Evolutionary conservation across 1,140 invertebrate genomes (phyloP).

Genomic region (Marisa cornuarietis): DNA sequence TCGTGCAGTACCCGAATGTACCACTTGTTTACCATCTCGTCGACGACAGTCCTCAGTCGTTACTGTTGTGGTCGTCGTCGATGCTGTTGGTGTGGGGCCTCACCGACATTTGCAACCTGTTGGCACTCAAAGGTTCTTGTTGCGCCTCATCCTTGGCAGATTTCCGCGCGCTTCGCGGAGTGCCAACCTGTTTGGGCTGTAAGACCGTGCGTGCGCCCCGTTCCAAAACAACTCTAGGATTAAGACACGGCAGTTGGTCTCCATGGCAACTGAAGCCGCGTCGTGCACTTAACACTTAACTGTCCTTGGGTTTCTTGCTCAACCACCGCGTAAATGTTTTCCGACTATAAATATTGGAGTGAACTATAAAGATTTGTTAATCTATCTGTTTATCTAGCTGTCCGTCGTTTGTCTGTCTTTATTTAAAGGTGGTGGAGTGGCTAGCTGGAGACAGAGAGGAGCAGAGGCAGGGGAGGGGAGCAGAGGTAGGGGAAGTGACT

Average conservation of each 20-base stretch:
- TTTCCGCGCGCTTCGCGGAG: too few species aligned
- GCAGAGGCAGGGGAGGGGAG: neutral
- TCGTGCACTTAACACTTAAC: too few species aligned
- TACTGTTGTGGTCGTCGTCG: neutral
- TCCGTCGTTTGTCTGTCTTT: neutral
- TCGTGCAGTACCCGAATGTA: too few species aligned
- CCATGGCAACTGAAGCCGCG: neutral
- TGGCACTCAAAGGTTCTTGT: too few species aligned
- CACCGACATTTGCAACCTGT: too few species aligned
- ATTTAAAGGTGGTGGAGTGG: neutral
- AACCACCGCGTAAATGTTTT: neutral
- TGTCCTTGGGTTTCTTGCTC: too few species aligned
- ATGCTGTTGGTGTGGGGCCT: neutral
- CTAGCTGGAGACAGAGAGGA: neutral
- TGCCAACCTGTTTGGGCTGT: too few species aligned
- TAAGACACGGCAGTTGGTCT: too few species aligned
- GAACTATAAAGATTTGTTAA: neutral
- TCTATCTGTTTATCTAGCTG: too few species aligned
- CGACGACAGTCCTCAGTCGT: neutral
- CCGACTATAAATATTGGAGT: neutral
- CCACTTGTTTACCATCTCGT: too few species aligned
- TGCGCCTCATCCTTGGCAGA: too few species aligned
- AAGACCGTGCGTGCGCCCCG: too few species aligned
- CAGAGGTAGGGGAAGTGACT: neutral
- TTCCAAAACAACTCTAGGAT: neutral